Conservation (phyloP, 2,888 invertebrate genomes). For the Leptarthrus brevirostris region DNA sequence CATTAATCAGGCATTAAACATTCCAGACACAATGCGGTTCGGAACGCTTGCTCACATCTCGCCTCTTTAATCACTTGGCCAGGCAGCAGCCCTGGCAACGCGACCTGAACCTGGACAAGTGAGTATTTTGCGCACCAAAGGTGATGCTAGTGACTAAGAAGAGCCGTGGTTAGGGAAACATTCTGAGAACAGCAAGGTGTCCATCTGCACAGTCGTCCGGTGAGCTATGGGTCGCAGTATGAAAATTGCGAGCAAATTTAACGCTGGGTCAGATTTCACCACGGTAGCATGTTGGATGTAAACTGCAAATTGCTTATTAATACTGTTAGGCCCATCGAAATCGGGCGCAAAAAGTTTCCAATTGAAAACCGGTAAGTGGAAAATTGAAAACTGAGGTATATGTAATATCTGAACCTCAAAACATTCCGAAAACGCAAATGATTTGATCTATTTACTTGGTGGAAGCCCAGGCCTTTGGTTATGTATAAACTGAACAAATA, state of each 20-base stretch:
- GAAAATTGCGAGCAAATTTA: conserved; percentile 2
- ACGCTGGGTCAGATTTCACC: background rate
- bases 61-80: conserved; percentile 1
- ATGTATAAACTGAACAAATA: background rate
- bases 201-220: background rate
- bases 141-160: background rate
- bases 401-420: conserved; percentile 23
- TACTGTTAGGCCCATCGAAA: background rate
- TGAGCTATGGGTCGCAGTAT: background rate
- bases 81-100: background rate
- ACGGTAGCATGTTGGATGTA: background rate
- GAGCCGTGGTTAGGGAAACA: background rate
- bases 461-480: conserved; percentile 23
- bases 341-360: conserved; percentile 3
- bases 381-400: conserved; percentile 40
- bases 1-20: conserved; percentile 61
- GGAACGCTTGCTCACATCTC: conserved; percentile 7
- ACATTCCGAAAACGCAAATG: conserved; percentile 18
- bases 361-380: conserved; percentile 34
- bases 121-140: background rate
- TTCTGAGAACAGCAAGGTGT: background rate
- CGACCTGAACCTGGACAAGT: background rate
- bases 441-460: conserved; percentile 24
- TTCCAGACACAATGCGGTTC: conserved; percentile 25
- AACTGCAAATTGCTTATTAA: conserved; percentile 19